These are phyloP conservation scores for Artemia sinica DNA, from an alignment of 2,888 invertebrate genomes.

Conservation along the genomic window DNA sequence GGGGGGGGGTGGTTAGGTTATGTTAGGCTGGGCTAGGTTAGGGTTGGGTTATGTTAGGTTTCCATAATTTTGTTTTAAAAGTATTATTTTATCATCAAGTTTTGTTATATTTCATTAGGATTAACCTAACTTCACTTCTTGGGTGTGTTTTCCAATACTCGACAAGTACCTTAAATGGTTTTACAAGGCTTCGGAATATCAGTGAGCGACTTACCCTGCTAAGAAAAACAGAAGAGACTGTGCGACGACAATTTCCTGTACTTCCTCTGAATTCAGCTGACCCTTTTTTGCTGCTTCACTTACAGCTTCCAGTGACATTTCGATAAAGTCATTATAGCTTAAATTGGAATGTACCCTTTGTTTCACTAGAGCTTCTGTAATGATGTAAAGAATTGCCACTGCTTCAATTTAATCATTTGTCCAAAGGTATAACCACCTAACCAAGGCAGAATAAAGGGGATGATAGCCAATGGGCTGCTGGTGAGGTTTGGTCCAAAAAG, in stretches of 20 bases:
- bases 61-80: too few species aligned
- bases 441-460: background rate
- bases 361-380: conserved; percentile 11
- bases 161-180: too few species aligned
- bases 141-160: too few species aligned
- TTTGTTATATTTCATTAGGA: too few species aligned
- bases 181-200: too few species aligned
- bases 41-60: too few species aligned
- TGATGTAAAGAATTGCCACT: conserved; percentile 17
- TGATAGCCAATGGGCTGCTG: background rate
- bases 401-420: background rate
- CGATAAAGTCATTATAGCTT: conserved; percentile 19
- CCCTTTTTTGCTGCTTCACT: conserved; percentile 15
- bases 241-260: conserved; percentile 18
- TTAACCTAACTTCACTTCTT: too few species aligned
- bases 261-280: conserved; percentile 17
- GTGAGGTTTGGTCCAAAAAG: background rate
- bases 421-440: background rate
- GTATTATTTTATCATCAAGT: too few species aligned
- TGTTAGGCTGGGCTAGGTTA: too few species aligned
- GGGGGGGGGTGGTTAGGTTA: too few species aligned
- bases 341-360: conserved; percentile 11
- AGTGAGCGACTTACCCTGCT: background rate
- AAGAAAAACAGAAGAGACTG: conserved; percentile 10
- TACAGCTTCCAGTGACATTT: conserved; percentile 16